Percentiles rank a stretch among this genome's conserved stretches.
Conservation (phyloP, 2,888 invertebrate genomes). For the Bunonema sp. region DNA sequence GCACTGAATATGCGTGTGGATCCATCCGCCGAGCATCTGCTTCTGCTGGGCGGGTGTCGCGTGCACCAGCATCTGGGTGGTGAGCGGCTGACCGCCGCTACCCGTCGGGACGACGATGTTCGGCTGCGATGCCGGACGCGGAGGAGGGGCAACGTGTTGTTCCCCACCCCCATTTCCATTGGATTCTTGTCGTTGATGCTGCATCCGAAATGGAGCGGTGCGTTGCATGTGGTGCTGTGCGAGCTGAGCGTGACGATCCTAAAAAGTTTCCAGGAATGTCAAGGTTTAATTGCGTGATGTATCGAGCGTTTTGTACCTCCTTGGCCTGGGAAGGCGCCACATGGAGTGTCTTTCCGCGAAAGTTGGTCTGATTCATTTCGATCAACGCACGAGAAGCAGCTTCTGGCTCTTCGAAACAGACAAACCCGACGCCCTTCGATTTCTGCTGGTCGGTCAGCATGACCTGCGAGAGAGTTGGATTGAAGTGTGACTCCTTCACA, state of each 20-base stretch:
- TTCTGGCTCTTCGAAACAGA: slow-evolving; percentile 89
- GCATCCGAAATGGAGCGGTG: slow-evolving; percentile 51
- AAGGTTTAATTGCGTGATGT: background rate
- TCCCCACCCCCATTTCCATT: too few relatives aligned
- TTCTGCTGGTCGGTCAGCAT: slow-evolving; percentile 72
- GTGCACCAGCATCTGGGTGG: slow-evolving; percentile 86
- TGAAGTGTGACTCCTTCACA: background rate
- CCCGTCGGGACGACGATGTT: slow-evolving; percentile 15
- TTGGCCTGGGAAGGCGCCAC: slow-evolving; percentile 96
- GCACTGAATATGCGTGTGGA: slow-evolving; percentile 64
- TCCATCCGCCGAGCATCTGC: slow-evolving; percentile 92
- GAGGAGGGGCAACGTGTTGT: too few relatives aligned
- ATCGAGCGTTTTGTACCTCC: too few relatives aligned
- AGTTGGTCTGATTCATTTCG: slow-evolving; percentile 90
- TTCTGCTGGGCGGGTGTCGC: slow-evolving; percentile 92
- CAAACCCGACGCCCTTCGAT: slow-evolving; percentile 80
- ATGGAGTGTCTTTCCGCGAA: slow-evolving; percentile 89
- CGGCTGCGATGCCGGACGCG: too few relatives aligned
- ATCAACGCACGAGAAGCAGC: slow-evolving; percentile 98
- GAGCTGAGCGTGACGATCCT: slow-evolving; percentile 91
- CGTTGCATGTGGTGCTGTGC: slow-evolving; percentile 97
- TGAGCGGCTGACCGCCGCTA: slow-evolving; percentile 84
- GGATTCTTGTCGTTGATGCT: slow-evolving; percentile 38
- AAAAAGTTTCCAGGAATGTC: slow-evolving; percentile 46
- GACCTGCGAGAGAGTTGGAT: slow-evolving; percentile 53